These are phyloP conservation scores for Romanogobio albipinnatus DNA, from an alignment of 2,113 vertebrate species.

Conservation along the genomic window DNA sequence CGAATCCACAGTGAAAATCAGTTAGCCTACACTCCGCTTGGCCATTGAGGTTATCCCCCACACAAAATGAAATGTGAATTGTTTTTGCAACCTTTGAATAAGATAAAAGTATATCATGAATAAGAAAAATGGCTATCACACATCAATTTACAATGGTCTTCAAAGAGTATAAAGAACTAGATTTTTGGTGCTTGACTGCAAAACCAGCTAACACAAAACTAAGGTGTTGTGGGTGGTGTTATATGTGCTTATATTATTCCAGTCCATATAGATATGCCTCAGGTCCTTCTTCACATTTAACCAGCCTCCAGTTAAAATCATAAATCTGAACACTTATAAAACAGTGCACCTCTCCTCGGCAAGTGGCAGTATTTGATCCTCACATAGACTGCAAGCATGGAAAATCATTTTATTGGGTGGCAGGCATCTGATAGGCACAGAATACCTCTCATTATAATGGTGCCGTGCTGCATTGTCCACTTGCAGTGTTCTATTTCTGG, in stretches of 20 bases:
- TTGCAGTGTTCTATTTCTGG: constrained; percentile 74
- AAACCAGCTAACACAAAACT: background rate
- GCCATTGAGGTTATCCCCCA: constrained; percentile 8
- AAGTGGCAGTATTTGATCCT: background rate
- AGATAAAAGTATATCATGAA: constrained; percentile 22
- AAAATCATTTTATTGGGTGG: background rate
- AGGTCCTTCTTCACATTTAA: background rate
- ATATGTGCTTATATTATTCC: background rate
- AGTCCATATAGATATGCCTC: background rate
- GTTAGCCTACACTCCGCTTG: background rate
- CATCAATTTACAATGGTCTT: background rate
- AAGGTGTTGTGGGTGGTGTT: background rate
- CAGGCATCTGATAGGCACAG: constrained; percentile 18
- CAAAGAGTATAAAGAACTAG: background rate
- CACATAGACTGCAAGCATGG: background rate
- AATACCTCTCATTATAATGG: constrained; percentile 38
- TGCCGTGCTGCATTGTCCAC: constrained; percentile 71
- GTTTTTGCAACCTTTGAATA: constrained; percentile 37
- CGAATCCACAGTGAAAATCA: constrained; percentile 14
- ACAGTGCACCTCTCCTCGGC: background rate
- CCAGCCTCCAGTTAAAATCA: background rate
- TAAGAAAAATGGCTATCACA: constrained; percentile 10
- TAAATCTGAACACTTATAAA: background rate
- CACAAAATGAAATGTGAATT: constrained; percentile 3
- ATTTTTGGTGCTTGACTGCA: background rate